Evolutionary conservation across 2,113 vertebrate species (phyloP).

Genomic region (Cnemophilus loriae): DNA sequence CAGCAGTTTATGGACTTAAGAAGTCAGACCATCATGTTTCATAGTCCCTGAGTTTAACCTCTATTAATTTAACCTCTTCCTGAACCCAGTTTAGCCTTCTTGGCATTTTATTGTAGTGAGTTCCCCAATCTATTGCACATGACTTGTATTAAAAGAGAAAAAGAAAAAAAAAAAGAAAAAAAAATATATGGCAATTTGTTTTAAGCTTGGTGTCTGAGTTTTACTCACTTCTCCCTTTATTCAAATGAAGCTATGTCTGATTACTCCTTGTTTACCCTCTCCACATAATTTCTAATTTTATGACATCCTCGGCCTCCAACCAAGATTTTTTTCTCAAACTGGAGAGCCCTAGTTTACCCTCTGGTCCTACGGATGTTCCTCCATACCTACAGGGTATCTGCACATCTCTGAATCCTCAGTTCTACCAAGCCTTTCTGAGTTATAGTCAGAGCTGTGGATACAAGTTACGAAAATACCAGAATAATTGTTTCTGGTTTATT

Average conservation of each 20-base stretch:
- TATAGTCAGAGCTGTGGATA: background rate
- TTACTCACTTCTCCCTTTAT: background rate
- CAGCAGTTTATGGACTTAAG: constrained; percentile 9
- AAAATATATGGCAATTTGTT: rapidly evolving
- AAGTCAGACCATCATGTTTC: constrained; percentile 5
- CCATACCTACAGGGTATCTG: rapidly evolving
- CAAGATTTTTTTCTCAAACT: background rate
- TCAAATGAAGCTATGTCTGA: background rate
- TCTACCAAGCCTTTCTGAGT: background rate
- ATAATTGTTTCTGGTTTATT: background rate
- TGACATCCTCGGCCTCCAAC: background rate
- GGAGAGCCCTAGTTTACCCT: background rate
- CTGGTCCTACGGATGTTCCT: background rate
- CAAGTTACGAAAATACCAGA: background rate
- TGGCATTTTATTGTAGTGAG: background rate
- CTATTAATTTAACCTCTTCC: constrained; percentile 39
- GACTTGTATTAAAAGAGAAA: background rate
- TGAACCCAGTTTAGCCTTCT: background rate
- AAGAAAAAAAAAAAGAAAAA: background rate
- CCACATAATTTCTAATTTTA: background rate
- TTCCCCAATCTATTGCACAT: background rate
- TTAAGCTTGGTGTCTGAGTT: background rate
- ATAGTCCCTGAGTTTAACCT: background rate
- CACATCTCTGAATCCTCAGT: background rate
- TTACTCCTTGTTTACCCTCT: background rate